phyloP scores from a whole-genome alignment of 2,888 invertebrate species.

The Frankliniella fusca region DNA sequence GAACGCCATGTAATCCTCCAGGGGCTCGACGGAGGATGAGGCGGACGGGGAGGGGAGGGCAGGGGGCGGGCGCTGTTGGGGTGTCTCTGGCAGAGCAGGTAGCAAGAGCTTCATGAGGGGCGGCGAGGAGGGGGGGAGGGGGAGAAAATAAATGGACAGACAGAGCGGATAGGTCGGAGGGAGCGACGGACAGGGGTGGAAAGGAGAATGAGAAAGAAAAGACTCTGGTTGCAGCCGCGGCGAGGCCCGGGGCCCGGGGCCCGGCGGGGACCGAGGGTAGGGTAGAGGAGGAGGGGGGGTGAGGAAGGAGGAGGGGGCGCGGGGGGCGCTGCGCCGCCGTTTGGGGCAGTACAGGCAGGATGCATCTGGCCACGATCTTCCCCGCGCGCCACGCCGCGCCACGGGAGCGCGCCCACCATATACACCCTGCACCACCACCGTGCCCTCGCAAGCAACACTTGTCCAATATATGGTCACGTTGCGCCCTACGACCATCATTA shows the following conservation, averaged over 20 bases:
- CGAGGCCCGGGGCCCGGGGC: no score
- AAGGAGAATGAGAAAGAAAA: neutral
- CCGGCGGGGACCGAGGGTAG: no score
- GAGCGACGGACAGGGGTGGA: neutral
- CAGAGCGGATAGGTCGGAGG: neutral
- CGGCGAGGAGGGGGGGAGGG: neutral
- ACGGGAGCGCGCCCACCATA: neutral
- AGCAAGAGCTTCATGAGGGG: neutral
- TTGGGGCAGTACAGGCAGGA: neutral
- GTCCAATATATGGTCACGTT: no score
- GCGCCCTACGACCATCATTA: no score
- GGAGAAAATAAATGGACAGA: neutral
- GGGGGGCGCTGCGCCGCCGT: neutral
- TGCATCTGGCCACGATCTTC: neutral
- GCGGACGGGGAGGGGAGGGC: neutral
- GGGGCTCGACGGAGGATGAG: constrained; percentile 1
- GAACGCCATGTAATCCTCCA: constrained; percentile 21
- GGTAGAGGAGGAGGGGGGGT: neutral
- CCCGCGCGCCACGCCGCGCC: neutral
- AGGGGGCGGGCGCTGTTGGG: neutral
- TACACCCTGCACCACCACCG: neutral
- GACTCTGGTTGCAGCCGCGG: neutral
- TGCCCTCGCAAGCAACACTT: no score
- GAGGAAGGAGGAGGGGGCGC: neutral
- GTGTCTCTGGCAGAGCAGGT: neutral